Evolutionary conservation across 2,888 invertebrate genomes (phyloP).

Genomic region (Cantharis nigra): DNA sequence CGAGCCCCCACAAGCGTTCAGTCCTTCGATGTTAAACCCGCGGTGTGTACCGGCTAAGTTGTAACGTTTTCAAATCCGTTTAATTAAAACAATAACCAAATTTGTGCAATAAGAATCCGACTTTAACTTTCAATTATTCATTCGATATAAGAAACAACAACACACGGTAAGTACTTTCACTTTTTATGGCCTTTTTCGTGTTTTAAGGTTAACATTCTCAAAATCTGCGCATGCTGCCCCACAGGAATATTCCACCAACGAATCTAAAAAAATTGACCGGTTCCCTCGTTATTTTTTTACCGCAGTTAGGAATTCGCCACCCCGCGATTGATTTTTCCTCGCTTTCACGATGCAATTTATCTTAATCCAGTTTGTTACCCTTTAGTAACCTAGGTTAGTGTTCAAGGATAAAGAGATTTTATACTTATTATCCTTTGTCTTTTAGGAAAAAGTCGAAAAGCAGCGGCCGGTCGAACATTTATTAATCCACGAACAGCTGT

Average conservation of each 20-base stretch:
- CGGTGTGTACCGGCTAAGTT: constrained; percentile 26
- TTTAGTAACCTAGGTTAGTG: constrained; percentile 1
- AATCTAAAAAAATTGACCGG: constrained; percentile 49
- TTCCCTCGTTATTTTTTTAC: constrained; percentile 36
- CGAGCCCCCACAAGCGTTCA: constrained; percentile 41
- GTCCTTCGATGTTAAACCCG: constrained; percentile 30
- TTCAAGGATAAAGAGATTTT: neutral
- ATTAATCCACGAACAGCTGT: neutral
- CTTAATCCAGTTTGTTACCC: neutral
- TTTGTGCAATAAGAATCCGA: constrained; percentile 27
- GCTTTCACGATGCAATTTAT: neutral
- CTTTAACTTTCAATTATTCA: constrained; percentile 7
- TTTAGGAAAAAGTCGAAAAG: neutral
- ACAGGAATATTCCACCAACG: constrained; percentile 46
- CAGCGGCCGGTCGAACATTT: neutral
- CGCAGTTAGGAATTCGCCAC: neutral
- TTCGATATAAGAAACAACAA: neutral
- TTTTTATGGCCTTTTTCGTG: neutral
- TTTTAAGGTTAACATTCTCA: constrained; percentile 45
- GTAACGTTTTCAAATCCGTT: constrained; percentile 18
- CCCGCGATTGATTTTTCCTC: neutral
- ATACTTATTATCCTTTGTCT: neutral
- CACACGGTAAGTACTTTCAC: constrained; percentile 24
- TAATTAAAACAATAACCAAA: constrained; percentile 10
- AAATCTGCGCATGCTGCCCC: constrained; percentile 45